These are phyloP conservation scores for Brachionus calyciflorus DNA, from an alignment of 1,140 invertebrate species.

Conservation along the genomic window DNA sequence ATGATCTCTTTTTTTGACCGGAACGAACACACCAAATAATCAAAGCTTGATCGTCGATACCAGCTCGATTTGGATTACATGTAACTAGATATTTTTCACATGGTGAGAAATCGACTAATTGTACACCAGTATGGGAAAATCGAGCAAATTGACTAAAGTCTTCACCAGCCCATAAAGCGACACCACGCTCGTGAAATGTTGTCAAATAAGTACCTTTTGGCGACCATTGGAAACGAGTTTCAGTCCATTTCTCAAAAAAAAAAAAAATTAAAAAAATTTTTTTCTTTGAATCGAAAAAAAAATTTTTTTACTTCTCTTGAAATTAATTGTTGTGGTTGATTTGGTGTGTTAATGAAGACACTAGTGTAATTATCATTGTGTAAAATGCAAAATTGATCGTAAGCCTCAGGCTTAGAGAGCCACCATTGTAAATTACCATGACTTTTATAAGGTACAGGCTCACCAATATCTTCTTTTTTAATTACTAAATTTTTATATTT, in stretches of 20 bases:
- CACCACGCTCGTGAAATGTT: slow-evolving; percentile 89
- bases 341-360: slow-evolving; percentile 69
- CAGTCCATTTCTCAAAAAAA: slow-evolving; percentile 76
- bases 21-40: slow-evolving; percentile 81
- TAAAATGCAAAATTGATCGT: slow-evolving; percentile 90
- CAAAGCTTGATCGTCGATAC: slow-evolving; percentile 61
- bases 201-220: slow-evolving; percentile 90
- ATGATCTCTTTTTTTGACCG: slow-evolving; percentile 85
- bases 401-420: slow-evolving; percentile 82
- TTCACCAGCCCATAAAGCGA: slow-evolving; percentile 92
- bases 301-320: slow-evolving; percentile 67
- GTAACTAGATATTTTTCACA: slow-evolving; percentile 93
- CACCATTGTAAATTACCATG: slow-evolving; percentile 61
- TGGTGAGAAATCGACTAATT: slow-evolving; percentile 95
- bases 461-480: slow-evolving; percentile 81
- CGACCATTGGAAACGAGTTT: slow-evolving; percentile 93
- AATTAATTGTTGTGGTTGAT: slow-evolving; percentile 75
- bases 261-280: not conserved
- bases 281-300: not conserved
- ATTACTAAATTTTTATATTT: slow-evolving; percentile 85
- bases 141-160: slow-evolving; percentile 82
- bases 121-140: slow-evolving; percentile 83
- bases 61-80: slow-evolving; percentile 74
- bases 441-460: slow-evolving; percentile 1
- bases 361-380: slow-evolving; percentile 76